Evolutionary conservation across 2,797 vertebrate species (phyloP).

Genomic region (Morelia viridis): DNA sequence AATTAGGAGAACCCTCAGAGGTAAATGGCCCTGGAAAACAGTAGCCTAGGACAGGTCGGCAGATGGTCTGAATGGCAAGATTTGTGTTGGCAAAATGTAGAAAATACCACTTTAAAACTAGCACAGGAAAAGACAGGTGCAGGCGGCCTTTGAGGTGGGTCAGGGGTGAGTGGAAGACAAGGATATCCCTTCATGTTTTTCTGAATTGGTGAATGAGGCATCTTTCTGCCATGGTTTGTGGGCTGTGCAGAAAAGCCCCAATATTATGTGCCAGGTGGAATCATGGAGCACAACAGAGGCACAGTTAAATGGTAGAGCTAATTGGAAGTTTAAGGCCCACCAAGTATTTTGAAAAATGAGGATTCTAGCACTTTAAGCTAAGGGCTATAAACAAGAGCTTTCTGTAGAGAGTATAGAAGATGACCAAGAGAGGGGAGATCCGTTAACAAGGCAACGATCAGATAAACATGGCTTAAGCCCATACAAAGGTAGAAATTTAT

Average conservation of each 20-base stretch:
- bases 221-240: neutral
- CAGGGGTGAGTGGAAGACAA: neutral
- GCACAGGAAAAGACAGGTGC: neutral
- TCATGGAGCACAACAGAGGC: neutral
- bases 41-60: neutral
- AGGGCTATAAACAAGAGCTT: neutral
- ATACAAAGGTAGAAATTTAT: neutral
- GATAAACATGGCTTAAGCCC: neutral
- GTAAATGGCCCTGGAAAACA: neutral
- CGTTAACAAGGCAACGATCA: neutral
- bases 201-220: neutral
- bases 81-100: neutral
- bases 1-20: neutral
- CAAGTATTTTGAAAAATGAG: neutral
- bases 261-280: neutral
- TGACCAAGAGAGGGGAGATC: neutral
- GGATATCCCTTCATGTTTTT: neutral
- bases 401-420: neutral
- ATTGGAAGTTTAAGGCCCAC: neutral
- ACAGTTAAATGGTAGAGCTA: neutral
- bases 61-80: neutral
- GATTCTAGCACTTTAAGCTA: neutral
- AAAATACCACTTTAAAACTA: neutral
- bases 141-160: neutral
- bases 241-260: neutral